Base-by-base conservation (phyloP, 1,140 invertebrate species). In the Drosophila equinoxialis region DNA sequence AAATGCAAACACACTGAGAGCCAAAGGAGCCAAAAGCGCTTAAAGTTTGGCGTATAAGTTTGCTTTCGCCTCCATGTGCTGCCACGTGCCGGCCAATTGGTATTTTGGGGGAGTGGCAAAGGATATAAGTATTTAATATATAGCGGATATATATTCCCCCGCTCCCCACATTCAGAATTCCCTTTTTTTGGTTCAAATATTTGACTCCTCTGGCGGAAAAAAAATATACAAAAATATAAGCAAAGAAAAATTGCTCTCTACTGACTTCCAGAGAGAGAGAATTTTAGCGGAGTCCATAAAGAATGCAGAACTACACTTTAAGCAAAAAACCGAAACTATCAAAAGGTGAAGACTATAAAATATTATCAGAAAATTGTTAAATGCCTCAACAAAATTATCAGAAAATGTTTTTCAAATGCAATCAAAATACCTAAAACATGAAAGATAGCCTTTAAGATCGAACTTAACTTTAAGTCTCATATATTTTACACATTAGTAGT, bases 11-110 rank as follows among this genome's bases (percentile, higher is more conserved):
- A 71, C 67, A 63, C 17, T 62, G 58, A 39, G 8, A 30, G 62
- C 70, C 26, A 58, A 23, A 42, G 30, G 48, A 30, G 65, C 57
- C 54, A 10, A 59, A 41, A 67, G 62, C 63, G 65, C 59, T 70
- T 77, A 70, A 86, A 86, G 72, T 87, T 87, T 67, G 58, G 69
- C 58, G 71, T 78, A 63, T 81, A 75, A 79, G 68, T 86, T 82
- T 69, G 76, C 20, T 23, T 71, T 68, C 68, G 60, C 69, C 69
- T 70, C 35, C 45, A 51, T 51, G 45, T 51, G 60, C 54, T 39
- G 68, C 71, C 75, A 69, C 75, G 68, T 66, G 61, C 62, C 42
- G 13, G 61, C 51, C 48, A 30, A 60, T 58, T 61, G 45, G 17
- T 7, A 11, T 66, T 39, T 39, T 39, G 2, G 11, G 37, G 13